Conservation (phyloP, 2,888 invertebrate species). For the Arrhopalites spinosus region DNA sequence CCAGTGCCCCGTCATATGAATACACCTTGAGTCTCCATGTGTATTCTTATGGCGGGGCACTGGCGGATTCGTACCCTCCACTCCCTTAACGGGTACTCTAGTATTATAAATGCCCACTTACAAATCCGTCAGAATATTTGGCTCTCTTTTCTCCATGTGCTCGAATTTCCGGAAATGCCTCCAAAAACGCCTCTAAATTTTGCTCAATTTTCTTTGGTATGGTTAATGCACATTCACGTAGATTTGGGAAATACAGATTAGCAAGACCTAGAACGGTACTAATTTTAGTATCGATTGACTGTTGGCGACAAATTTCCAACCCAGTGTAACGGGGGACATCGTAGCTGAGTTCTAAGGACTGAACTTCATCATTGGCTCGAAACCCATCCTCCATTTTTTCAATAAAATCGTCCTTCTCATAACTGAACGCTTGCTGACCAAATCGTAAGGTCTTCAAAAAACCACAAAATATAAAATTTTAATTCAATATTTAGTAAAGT, state of each 20-base stretch:
- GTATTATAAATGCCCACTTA: no score
- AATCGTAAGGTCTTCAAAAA: background rate
- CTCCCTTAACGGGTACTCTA: no score
- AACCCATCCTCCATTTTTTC: background rate
- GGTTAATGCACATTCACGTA: background rate
- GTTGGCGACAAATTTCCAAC: background rate
- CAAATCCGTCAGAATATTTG: constrained; percentile 8
- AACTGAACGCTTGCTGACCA: background rate
- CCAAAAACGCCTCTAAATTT: background rate
- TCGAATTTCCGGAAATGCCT: background rate
- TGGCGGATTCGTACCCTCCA: no score
- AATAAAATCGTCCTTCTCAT: background rate
- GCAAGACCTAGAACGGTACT: background rate
- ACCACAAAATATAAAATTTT: no score
- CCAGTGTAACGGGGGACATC: background rate
- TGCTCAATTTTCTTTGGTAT: constrained; percentile 9
- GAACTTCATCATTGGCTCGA: background rate
- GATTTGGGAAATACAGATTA: background rate
- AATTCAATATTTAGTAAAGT: no score
- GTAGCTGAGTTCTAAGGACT: background rate
- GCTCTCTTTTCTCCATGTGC: constrained; percentile 9
- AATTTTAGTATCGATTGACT: background rate
- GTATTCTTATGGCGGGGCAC: no score
- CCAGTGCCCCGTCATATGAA: no score
- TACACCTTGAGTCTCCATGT: no score